Percentiles rank a stretch among this genome's conserved stretches.
Conservation (phyloP, 2,888 invertebrate species). For the Cheilosia urbana region DNA sequence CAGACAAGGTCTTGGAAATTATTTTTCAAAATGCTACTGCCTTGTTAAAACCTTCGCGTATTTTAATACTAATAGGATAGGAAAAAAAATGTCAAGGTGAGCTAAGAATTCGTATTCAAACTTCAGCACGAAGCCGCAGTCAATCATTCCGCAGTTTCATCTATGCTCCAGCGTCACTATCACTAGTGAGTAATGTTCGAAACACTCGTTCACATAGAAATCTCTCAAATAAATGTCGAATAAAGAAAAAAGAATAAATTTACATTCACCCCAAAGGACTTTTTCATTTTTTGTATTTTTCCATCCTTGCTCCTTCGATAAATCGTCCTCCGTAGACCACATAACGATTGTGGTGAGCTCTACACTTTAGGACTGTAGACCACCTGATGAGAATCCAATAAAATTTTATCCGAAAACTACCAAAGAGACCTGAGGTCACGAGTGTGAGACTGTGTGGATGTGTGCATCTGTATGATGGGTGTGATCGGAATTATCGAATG, state of each 20-base stretch:
- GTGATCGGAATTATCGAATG: slow-evolving; percentile 75
- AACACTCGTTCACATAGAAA: slow-evolving; percentile 28
- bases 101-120: background rate
- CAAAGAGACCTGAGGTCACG: slow-evolving; percentile 60
- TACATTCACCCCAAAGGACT: slow-evolving; percentile 60
- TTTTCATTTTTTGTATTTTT: slow-evolving; percentile 24
- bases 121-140: slow-evolving; percentile 30
- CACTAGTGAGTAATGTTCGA: slow-evolving; percentile 33
- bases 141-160: slow-evolving; percentile 15
- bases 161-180: background rate
- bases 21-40: slow-evolving; percentile 10
- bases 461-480: slow-evolving; percentile 51
- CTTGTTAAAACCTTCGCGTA: background rate
- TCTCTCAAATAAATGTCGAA: slow-evolving; percentile 60
- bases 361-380: slow-evolving; percentile 16
- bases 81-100: background rate
- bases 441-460: slow-evolving; percentile 1
- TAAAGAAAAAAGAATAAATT: slow-evolving; percentile 41
- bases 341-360: slow-evolving; percentile 51
- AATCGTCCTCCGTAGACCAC: slow-evolving; percentile 62
- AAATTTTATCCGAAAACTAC: slow-evolving; percentile 71
- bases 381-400: slow-evolving; percentile 73
- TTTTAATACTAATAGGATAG: background rate
- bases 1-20: slow-evolving; percentile 33
- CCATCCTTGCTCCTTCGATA: slow-evolving; percentile 37